A percentile compares a stretch with the other conserved stretches of the same genome.
These are phyloP conservation scores for Saccostrea glomerata DNA, from an alignment of 1,140 invertebrate genomes.

Conservation along the genomic window DNA sequence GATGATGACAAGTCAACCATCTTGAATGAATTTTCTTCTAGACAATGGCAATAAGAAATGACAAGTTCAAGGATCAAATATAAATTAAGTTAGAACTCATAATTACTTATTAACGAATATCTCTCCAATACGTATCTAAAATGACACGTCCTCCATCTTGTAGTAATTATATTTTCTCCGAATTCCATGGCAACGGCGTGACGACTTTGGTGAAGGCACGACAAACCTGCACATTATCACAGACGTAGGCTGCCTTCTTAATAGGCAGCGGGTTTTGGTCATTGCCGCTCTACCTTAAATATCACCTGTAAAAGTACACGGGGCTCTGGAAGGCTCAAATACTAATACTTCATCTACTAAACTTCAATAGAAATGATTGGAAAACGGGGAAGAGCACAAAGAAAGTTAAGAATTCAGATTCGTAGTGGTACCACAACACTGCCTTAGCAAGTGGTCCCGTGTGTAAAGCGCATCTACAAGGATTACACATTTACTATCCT, in stretches of 20 bases:
- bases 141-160: not conserved
- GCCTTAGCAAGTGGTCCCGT: too few relatives aligned
- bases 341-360: too few relatives aligned
- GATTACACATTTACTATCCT: too few relatives aligned
- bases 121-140: not conserved
- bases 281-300: not conserved
- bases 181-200: constrained; percentile 9
- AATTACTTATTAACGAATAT: not conserved
- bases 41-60: not conserved
- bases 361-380: too few relatives aligned
- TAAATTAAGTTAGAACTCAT: not conserved
- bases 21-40: not conserved
- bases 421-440: too few relatives aligned
- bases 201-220: constrained; percentile 5
- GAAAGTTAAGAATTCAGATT: too few relatives aligned
- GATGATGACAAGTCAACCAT: constrained; percentile 6
- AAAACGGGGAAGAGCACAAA: too few relatives aligned
- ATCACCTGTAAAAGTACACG: not conserved
- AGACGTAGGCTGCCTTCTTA: not conserved
- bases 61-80: not conserved
- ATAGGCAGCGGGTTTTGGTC: not conserved
- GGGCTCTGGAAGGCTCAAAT: not conserved
- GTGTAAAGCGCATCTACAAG: too few relatives aligned
- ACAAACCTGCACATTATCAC: constrained; percentile 8
- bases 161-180: constrained; percentile 11